Percentiles rank a stretch among this genome's conserved stretches.
Conservation (phyloP, 2,888 invertebrate genomes). For the Napeogenes inachia region DNA sequence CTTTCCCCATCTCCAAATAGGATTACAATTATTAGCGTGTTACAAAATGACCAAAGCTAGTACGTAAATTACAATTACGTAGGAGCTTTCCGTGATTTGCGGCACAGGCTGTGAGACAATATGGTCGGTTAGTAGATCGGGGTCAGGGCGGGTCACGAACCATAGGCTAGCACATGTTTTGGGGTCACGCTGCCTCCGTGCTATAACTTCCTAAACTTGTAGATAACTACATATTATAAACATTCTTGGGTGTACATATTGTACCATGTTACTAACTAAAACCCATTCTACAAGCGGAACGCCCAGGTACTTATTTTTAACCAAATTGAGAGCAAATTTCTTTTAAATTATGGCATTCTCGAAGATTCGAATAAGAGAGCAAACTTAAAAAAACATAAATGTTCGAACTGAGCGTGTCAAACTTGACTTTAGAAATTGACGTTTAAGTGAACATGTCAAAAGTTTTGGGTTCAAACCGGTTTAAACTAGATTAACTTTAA, state of each 20-base stretch:
- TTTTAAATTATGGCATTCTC: too few relatives aligned
- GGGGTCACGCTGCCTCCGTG: constrained; percentile 52
- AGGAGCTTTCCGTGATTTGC: constrained; percentile 11
- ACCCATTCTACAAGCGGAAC: background rate
- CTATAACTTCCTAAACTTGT: constrained; percentile 26
- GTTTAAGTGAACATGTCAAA: too few relatives aligned
- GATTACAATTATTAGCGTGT: too few relatives aligned
- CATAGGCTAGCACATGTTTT: constrained; percentile 46
- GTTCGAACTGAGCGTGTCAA: too few relatives aligned
- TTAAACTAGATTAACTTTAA: too few relatives aligned
- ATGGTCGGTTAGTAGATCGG: constrained; percentile 67
- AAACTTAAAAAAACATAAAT: too few relatives aligned
- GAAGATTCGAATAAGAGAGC: too few relatives aligned
- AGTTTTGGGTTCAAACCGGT: too few relatives aligned
- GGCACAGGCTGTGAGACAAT: constrained; percentile 52
- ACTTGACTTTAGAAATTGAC: too few relatives aligned
- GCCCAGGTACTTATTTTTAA: too few relatives aligned
- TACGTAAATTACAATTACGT: background rate
- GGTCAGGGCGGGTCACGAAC: constrained; percentile 72
- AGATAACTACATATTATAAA: constrained; percentile 22
- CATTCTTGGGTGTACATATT: constrained; percentile 18
- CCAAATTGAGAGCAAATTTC: too few relatives aligned
- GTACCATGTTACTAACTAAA: background rate
- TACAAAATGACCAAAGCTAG: background rate
- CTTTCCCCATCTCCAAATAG: too few relatives aligned